Conservation (phyloP, 1,140 invertebrate genomes). For the Polypedilum vanderplanki region DNA sequence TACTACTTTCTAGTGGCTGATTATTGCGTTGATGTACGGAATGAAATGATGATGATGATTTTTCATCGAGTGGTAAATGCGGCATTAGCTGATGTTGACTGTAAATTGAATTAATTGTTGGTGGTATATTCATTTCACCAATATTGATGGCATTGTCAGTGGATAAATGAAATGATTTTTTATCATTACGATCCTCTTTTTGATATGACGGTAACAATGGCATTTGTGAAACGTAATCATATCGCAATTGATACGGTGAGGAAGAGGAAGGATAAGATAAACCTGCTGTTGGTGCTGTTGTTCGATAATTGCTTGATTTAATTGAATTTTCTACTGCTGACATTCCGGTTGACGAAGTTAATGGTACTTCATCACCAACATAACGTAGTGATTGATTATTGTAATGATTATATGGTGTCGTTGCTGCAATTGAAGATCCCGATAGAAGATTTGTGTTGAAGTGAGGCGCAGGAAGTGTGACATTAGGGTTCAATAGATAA, state of each 20-base stretch:
- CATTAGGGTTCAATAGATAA: neutral
- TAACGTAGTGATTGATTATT: neutral
- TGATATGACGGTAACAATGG: neutral
- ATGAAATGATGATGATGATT: neutral
- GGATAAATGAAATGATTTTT: neutral
- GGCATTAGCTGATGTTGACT: conserved; percentile 5
- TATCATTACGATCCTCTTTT: neutral
- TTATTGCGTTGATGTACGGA: neutral
- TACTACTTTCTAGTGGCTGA: conserved; percentile 18
- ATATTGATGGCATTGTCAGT: conserved; percentile 11
- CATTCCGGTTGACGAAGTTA: neutral
- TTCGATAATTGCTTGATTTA: conserved; percentile 4
- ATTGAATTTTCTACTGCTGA: conserved; percentile 18
- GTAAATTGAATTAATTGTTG: conserved; percentile 29
- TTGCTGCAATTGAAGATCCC: neutral
- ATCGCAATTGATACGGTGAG: neutral
- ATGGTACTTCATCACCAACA: neutral
- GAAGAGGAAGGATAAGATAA: conserved; percentile 15
- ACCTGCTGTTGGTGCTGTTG: neutral
- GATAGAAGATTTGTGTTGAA: neutral
- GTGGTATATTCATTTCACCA: conserved; percentile 1
- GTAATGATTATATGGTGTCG: neutral
- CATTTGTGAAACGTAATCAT: neutral
- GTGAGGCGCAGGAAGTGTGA: neutral
- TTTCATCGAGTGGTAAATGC: conserved; percentile 21